Base-by-base conservation (phyloP, 2,113 vertebrate species). In the Sinocyclocheilus anshuiensis region DNA sequence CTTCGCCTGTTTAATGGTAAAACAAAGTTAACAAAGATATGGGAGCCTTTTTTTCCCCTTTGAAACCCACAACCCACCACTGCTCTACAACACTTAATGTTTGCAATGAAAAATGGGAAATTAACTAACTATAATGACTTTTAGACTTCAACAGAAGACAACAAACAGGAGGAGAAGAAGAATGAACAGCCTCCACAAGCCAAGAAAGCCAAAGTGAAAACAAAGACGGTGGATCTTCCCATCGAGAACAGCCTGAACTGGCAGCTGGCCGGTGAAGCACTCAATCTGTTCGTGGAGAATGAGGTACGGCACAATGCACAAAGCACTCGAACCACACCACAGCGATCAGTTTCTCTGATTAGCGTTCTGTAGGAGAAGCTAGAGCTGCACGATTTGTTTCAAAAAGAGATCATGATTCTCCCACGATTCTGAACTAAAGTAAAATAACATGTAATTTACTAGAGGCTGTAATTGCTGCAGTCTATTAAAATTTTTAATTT, bases 161-260 rank as follows among this genome's bases (percentile, higher is more conserved):
- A 91, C 11, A 99, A 98, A 88, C 96, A 97, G 89, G 94, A 97
- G 89, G 94, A 94, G 29, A 99, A 99, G 95, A 99, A 98, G 83
- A 97, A 93, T 24, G 97, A 99, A 89, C 42, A 42, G 42, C 97
- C 98, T 0, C 97, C 98, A 82, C 97, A 98, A 89, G 97, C 97
- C 6, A 99, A 99, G 94, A 99, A 99, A 90, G 95, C 97, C 55
- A 99, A 98, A 96, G 98, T 99, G 20, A 99, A 99, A 92, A 99
- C 97, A 0, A 99, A 96, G 84, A 97, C 96, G 0, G 94, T 99
- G 89, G 98, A 99, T 86, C 95, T 99, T 86, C 98, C 98, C 22
- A 96, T 99, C 4, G 96, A 98, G 88, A 96, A 95, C 90, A 96
- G 94, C 77, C 90, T 98, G 57, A 93, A 97, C 81, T 97, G 97